Conservation (phyloP, 2,113 vertebrate genomes). For the Zosterops borbonicus region DNA sequence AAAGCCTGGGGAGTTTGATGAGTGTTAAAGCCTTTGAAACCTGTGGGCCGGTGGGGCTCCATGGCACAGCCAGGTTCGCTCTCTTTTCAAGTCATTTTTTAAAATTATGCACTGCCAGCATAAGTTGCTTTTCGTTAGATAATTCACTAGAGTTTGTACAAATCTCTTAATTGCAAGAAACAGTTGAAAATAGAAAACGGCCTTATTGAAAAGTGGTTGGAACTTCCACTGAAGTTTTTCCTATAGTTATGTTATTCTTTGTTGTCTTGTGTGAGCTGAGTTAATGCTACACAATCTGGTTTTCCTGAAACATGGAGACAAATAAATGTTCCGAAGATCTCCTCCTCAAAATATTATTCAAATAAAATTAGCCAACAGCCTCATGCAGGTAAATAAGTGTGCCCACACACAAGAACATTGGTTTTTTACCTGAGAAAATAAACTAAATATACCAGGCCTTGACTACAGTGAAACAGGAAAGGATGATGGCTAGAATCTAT, state of each 20-base stretch:
- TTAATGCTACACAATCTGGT: background rate
- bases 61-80: fast-evolving
- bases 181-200: background rate
- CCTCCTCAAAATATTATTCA: background rate
- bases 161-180: background rate
- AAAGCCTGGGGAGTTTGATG: background rate
- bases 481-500: background rate
- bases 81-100: background rate
- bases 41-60: no score
- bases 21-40: background rate
- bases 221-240: background rate
- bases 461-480: background rate
- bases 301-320: background rate
- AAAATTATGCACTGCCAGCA: background rate
- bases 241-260: background rate
- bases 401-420: background rate
- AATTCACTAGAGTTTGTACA: background rate
- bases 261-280: background rate
- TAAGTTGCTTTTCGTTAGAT: background rate
- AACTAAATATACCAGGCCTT: background rate
- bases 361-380: background rate
- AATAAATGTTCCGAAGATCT: background rate
- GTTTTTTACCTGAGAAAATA: background rate
- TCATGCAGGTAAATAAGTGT: background rate
- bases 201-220: fast-evolving